Percentiles rank a stretch among this genome's conserved stretches.
phyloP scores from a whole-genome alignment of 2,113 vertebrate genomes.

The Oryzias woworae region DNA sequence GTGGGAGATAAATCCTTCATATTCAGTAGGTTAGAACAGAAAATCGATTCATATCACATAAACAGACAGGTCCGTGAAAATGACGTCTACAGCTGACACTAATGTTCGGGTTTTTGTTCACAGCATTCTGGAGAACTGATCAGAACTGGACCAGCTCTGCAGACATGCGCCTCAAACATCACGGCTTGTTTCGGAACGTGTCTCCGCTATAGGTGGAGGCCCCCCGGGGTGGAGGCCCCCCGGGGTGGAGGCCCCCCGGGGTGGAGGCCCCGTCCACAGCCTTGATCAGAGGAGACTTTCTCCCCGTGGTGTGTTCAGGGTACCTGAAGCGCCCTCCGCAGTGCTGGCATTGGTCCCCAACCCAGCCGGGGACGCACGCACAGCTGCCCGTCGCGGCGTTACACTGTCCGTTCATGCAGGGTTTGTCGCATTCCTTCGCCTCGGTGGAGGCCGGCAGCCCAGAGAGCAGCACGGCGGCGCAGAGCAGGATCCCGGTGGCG shows the following conservation, averaged over 20 bases:
- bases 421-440: constrained; percentile 90
- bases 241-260: no score
- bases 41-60: no score
- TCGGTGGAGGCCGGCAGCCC: constrained; percentile 69
- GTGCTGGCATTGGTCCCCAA: constrained; percentile 96
- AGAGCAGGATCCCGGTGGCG: constrained; percentile 61
- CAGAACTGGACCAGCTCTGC: no score
- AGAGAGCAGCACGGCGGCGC: constrained; percentile 54
- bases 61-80: no score
- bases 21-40: no score
- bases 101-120: no score
- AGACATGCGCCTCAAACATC: no score
- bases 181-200: no score
- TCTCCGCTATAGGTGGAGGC: no score
- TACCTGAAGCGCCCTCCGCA: constrained; percentile 97
- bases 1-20: no score
- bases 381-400: constrained; percentile 83
- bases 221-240: background rate
- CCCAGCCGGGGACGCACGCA: constrained; percentile 89
- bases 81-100: no score
- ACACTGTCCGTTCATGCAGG: constrained; percentile 90
- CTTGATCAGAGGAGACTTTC: background rate
- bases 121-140: background rate
- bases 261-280: background rate
- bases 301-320: constrained; percentile 3